Evolutionary conservation across 2,888 invertebrate genomes (phyloP), one percentile per base, ranked within the genome.

Genomic region (Lagria hirta): DNA sequence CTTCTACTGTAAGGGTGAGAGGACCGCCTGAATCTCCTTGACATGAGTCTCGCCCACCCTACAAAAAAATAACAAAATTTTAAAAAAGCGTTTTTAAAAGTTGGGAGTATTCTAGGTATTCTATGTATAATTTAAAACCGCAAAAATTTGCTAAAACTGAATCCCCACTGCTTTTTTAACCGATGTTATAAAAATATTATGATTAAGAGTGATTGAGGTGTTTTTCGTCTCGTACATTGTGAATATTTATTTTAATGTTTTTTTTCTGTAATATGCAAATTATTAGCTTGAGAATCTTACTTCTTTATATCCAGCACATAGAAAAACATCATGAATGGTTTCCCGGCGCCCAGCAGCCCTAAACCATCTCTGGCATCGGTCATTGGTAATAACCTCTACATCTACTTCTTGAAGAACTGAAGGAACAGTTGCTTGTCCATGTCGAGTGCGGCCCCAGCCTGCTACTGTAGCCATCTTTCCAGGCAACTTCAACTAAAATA

Each of bases 301-400:
- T 73, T 92, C 90, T 69, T 93, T 93, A 61, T 92, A 94, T 2
- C 94, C 94, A 1, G 94, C 94, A 65, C 94, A 94, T 0, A 94
- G 73, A 67, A 93, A 93, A 1, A 94, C 93, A 58, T 93, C 91
- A 58, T 93, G 92, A 48, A 94, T 94, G n/a, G 86, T 88, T 69
- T 95, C 94, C 34, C 91, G 73, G 18, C 94, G 73, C 0, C 93
- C 94, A 0, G 93, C 93, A 1, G 91, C 88, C 32, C 91, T 75
- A 72, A 93, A 94, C 94, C 94, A 94, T 30, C 88, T 79, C 73
- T 94, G 94, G 61, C 94, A 94, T 44, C 91, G 79, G 60, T 91
- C 89, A 62, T 93, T 92, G 0, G 91, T 86, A 27, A 94, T 86
- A 8, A 94, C 88, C 67, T 88, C 88, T 0, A 88, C 88, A 44